Evolutionary conservation across 2,113 vertebrate genomes (phyloP).

Genomic region (Rhinoderma darwinii): DNA sequence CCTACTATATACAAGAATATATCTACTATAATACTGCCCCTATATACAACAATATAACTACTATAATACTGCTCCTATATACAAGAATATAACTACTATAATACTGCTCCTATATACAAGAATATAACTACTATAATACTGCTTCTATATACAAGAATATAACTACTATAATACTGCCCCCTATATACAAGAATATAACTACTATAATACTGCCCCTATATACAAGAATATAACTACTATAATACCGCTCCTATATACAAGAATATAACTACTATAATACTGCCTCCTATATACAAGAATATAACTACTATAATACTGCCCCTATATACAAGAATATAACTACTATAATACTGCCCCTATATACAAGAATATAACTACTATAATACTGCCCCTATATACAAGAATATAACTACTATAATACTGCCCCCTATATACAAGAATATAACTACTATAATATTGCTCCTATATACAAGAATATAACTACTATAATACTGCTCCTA

Average conservation of each 20-base stretch:
- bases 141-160: not conserved
- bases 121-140: conserved; percentile 11
- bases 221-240: conserved; percentile 11
- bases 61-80: not conserved
- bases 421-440: not conserved
- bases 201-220: not conserved
- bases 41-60: too few species aligned
- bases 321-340: conserved; percentile 3
- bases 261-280: conserved; percentile 15
- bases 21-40: too few species aligned
- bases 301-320: not conserved
- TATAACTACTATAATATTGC: not conserved
- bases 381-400: not conserved
- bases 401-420: not conserved
- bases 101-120: not conserved
- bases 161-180: conserved; percentile 5
- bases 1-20: not conserved
- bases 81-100: conserved; percentile 8
- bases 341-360: not conserved
- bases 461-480: not conserved
- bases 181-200: conserved; percentile 17
- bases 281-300: not conserved
- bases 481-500: conserved; percentile 6
- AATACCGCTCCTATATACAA: not conserved
- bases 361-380: conserved; percentile 4